phyloP scores from a whole-genome alignment of 2,888 invertebrate genomes.

The Meteorus colon region DNA sequence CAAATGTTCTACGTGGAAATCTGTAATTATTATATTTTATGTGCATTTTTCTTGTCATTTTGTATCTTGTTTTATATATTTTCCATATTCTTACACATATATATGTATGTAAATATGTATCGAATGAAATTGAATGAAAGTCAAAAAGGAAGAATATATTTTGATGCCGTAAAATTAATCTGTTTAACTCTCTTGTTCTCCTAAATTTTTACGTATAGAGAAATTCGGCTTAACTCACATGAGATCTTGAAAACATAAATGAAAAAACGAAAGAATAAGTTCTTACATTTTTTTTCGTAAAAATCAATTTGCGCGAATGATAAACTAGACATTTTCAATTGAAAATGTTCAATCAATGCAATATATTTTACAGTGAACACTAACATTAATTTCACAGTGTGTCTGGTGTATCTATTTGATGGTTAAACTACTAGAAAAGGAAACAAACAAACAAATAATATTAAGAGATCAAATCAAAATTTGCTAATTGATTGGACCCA shows the following conservation, averaged over 20 bases:
- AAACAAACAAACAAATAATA: conserved; percentile 57
- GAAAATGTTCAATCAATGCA: conserved; percentile 43
- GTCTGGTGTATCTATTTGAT: conserved; percentile 58
- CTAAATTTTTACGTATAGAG: not conserved
- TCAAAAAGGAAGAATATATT: not conserved
- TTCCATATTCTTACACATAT: conserved; percentile 19
- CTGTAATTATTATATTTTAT: conserved; percentile 47
- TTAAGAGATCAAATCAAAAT: conserved; percentile 23
- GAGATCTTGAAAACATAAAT: no score
- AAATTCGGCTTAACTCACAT: not conserved
- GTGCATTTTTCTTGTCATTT: conserved; percentile 27
- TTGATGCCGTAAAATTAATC: conserved; percentile 25
- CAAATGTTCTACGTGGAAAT: conserved; percentile 34
- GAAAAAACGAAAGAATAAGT: no score
- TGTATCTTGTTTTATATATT: not conserved
- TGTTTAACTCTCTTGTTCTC: not conserved
- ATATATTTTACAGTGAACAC: conserved; percentile 27
- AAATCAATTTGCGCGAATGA: conserved; percentile 33
- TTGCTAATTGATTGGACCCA: conserved; percentile 62
- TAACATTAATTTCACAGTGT: conserved; percentile 33
- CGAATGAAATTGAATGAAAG: conserved; percentile 32
- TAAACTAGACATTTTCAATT: conserved; percentile 28
- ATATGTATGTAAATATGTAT: conserved; percentile 53
- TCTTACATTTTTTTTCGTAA: conserved; percentile 17
- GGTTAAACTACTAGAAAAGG: conserved; percentile 60